Evolutionary conservation across 2,888 invertebrate species (phyloP), one percentile per base, ranked within the genome.

Genomic region (Tetranychus piercei): DNA sequence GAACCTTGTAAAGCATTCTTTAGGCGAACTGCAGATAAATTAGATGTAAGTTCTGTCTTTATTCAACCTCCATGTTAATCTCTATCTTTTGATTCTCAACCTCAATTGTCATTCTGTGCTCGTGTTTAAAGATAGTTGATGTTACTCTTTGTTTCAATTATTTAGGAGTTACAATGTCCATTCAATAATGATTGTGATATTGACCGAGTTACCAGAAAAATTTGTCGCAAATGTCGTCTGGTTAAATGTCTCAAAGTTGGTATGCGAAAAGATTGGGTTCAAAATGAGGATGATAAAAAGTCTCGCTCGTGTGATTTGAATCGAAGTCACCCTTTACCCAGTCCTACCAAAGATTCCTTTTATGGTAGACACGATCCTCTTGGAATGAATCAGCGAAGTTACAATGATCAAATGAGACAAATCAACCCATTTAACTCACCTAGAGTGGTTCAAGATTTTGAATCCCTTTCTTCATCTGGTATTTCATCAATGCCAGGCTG

Each of bases 261-360:
- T 0, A 97, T 97, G 97, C 90, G 92, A 79, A 94, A 94, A 81
- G 95, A 96, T 80, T 92, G 93, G 82, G 97, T 97, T 18, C 92
- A 96, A 91, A 92, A 94, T 0, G 95, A 95, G 74, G 90, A 92
- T 79, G 95, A 95, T 80, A 93, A 92, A 81, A 88, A 89, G 7
- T 6, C 55, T 55, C 55, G 55, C 5, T 55, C 15, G 34, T 34
- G 4, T 34, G 34, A 34, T 3, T 34, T 3, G 3, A 34, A 4
- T 34, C 34, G 34, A 1, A 34, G 34, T 34, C 34, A 34, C 34
- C 34, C 34, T 34, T 34, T 34, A 34, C 34, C 34, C 34, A 34
- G 34, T 34, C 34, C 5, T 5, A 34, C 34, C 4, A 34, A 34
- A 34, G 34, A 34, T 34, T 34, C 34, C 34, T 34, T 34, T 34